Base-by-base conservation (phyloP, 2,113 vertebrate genomes). In the Brachyhypopomus occidentalis region DNA sequence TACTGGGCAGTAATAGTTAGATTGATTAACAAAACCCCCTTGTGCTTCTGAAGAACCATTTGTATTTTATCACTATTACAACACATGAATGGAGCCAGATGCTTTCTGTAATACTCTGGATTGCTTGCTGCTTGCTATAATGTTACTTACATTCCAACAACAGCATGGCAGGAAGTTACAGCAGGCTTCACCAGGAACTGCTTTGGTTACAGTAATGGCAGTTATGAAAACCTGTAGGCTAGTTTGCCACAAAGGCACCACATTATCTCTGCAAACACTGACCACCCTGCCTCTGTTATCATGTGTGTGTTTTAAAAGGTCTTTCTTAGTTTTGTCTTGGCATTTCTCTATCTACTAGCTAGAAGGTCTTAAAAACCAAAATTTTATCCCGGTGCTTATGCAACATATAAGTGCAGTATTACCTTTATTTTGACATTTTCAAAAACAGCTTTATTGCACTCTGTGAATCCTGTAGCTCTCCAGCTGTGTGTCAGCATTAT, bases 111-210 rank as follows among this genome's bases (percentile, higher is more conserved):
- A 20, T 14, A 14, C 9, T 52, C 45, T 5, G 23, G 27, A 58
- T 20, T 67, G 48, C 41, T 22, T 64, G 23, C 41, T 5, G 6
- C 3, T 70, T 75, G 11, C 55, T 71, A 60, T 48, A 70, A 79
- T 19, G 36, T 70, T 69, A 41, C 41, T 38, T 30, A 20, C 56
- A 48, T 72, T 81, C 62, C 52, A 70, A 58, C 69, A 60, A 76
- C 69, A 81, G 73, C 27, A 7, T 34, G 22, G 34, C 27, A 72
- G 60, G 34, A 75, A 67, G 62, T 72, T 41, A 36, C 62, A 75
- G 60, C 60, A 45, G 19, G 79, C 25, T 41, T 4, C 41, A 75
- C 72, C 17, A 41, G 66, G 66, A 70, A 25, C 36, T 19, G 66
- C 73, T 64, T 81, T 74, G 19, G 72, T 75, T 58, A 7, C 20